These are phyloP conservation scores for Montipora efflorescens DNA, from an alignment of 64 coral and sea anemone genomes.

Conservation along the genomic window DNA sequence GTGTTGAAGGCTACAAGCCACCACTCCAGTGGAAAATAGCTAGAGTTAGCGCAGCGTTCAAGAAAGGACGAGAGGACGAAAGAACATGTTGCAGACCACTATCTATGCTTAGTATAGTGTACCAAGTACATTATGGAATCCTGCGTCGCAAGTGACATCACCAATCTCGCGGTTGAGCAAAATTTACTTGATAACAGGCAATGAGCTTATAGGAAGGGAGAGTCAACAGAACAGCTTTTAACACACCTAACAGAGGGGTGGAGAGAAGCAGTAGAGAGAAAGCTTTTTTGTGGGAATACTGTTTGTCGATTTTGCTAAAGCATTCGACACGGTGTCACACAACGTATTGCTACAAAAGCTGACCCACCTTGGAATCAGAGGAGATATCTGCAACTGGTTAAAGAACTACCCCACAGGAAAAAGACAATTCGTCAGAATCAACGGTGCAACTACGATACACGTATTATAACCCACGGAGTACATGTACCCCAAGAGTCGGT, in stretches of 20 bases:
- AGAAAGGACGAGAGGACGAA: too few species aligned
- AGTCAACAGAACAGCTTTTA: too few species aligned
- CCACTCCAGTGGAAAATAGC: neutral
- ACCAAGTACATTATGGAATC: neutral
- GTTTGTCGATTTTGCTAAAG: neutral
- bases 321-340: neutral
- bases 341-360: conserved; percentile 2
- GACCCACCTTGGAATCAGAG: neutral
- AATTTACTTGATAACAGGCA: neutral
- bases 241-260: neutral
- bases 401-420: neutral
- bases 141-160: neutral
- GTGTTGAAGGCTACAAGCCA: neutral
- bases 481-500: neutral
- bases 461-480: neutral
- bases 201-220: neutral
- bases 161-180: neutral
- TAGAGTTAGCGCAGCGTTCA: too few species aligned
- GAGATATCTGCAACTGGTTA: neutral
- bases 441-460: neutral
- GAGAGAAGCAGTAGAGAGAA: neutral
- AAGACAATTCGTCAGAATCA: neutral
- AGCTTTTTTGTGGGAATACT: neutral
- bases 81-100: too few species aligned
- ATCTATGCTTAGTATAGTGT: neutral